Evolutionary conservation across 2,888 invertebrate species (phyloP).

Genomic region (Drosophila helvetica): DNA sequence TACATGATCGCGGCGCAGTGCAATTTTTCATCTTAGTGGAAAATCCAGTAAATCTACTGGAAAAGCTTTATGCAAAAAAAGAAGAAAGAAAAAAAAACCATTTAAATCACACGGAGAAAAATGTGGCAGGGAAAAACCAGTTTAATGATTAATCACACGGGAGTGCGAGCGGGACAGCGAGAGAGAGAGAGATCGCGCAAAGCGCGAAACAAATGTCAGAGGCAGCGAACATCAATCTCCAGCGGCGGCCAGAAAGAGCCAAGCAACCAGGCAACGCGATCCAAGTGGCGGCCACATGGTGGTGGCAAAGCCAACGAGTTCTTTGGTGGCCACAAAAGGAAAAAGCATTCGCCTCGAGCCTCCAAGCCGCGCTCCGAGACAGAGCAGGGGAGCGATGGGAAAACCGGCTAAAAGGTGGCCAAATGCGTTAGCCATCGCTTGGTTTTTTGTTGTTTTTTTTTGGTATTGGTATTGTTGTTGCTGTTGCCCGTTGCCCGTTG

Average conservation of each 20-base stretch:
- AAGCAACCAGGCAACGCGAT: constrained; percentile 26
- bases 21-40: constrained; percentile 70
- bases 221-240: constrained; percentile 78
- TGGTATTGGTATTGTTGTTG: constrained; percentile 16
- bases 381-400: constrained; percentile 48
- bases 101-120: constrained; percentile 69
- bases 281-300: background rate
- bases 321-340: constrained; percentile 78
- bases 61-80: constrained; percentile 56
- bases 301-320: constrained; percentile 66
- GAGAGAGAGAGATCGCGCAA: constrained; percentile 51
- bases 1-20: constrained; percentile 71
- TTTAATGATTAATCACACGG: constrained; percentile 38
- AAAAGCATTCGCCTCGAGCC: constrained; percentile 56
- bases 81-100: constrained; percentile 62
- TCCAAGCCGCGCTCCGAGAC: constrained; percentile 28
- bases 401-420: constrained; percentile 77
- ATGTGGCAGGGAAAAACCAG: constrained; percentile 63
- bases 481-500: constrained; percentile 8
- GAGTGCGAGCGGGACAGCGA: constrained; percentile 58
- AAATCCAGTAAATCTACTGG: constrained; percentile 64
- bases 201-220: constrained; percentile 79
- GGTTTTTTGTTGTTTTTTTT: constrained; percentile 19
- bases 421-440: constrained; percentile 61
- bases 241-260: constrained; percentile 41